Evolutionary conservation across 2,797 vertebrate species (phyloP).

Genomic region (Mormyrus proboscirostris): DNA sequence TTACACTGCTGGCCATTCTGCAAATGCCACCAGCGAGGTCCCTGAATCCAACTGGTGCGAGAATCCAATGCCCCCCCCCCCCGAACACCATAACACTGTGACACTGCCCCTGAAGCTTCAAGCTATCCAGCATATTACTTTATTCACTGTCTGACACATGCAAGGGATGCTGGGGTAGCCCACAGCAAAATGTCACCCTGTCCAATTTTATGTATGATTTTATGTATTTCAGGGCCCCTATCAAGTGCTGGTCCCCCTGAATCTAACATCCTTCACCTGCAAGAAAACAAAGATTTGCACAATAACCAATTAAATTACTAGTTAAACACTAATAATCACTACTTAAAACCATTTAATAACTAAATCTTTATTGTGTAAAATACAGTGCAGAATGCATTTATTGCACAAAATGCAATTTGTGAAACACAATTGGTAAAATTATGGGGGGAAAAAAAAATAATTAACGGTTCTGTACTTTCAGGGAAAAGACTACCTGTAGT

Average conservation of each 20-base stretch:
- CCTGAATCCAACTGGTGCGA: background rate
- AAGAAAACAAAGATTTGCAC: background rate
- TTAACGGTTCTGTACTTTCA: background rate
- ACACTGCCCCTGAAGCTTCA: background rate
- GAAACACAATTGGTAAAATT: background rate
- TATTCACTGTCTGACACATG: background rate
- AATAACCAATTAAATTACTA: background rate
- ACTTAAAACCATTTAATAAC: background rate
- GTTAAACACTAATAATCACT: background rate
- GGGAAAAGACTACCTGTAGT: background rate
- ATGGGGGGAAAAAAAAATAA: background rate
- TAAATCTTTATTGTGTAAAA: background rate
- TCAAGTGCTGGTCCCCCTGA: background rate
- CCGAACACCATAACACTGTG: background rate
- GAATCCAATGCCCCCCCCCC: too few relatives aligned
- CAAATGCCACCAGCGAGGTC: background rate
- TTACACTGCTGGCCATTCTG: background rate
- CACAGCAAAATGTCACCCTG: background rate
- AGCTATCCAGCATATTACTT: background rate
- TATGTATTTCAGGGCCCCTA: background rate
- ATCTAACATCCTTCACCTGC: background rate
- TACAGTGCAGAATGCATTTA: background rate
- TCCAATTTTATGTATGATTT: background rate
- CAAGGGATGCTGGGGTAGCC: background rate
- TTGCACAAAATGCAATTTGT: background rate